Percentiles rank a stretch among this genome's conserved stretches.
Evolutionary conservation across 2,888 invertebrate species (phyloP).

Genomic region (Folsomia manolachei): DNA sequence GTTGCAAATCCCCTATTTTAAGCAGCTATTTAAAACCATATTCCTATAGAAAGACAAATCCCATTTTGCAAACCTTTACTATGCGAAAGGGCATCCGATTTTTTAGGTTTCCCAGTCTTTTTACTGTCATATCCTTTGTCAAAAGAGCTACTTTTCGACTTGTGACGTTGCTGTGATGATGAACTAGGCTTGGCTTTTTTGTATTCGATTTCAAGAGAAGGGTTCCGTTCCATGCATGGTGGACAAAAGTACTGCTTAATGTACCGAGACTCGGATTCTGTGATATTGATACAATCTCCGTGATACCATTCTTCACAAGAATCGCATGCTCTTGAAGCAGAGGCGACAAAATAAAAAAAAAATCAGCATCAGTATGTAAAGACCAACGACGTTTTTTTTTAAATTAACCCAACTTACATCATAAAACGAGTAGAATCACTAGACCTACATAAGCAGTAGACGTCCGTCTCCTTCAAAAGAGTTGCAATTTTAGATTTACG

Average conservation of each 20-base stretch:
- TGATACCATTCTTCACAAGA: constrained; percentile 99
- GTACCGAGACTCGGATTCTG: constrained; percentile 85
- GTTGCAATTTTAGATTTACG: constrained; percentile 86
- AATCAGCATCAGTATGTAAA: no score
- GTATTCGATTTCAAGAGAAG: constrained; percentile 61
- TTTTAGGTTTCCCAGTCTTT: background rate
- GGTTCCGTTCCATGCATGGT: constrained; percentile 77
- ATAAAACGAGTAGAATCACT: constrained; percentile 92
- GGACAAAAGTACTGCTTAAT: constrained; percentile 91
- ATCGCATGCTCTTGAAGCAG: constrained; percentile 81
- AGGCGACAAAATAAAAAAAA: no score
- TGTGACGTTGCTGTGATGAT: background rate
- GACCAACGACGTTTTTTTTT: background rate
- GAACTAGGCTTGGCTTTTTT: constrained; percentile 52
- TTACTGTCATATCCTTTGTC: background rate
- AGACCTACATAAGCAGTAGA: constrained; percentile 91
- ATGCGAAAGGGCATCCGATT: no score
- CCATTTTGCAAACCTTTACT: no score
- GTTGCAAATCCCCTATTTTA: no score
- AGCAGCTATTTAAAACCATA: no score
- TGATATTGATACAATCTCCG: constrained; percentile 94
- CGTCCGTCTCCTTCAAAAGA: constrained; percentile 80
- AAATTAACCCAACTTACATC: constrained; percentile 88
- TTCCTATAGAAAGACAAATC: no score
- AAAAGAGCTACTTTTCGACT: background rate